Evolutionary conservation across 2,113 vertebrate genomes (phyloP), one percentile per base, ranked within the genome.

Genomic region (Amblyornis subalaris): DNA sequence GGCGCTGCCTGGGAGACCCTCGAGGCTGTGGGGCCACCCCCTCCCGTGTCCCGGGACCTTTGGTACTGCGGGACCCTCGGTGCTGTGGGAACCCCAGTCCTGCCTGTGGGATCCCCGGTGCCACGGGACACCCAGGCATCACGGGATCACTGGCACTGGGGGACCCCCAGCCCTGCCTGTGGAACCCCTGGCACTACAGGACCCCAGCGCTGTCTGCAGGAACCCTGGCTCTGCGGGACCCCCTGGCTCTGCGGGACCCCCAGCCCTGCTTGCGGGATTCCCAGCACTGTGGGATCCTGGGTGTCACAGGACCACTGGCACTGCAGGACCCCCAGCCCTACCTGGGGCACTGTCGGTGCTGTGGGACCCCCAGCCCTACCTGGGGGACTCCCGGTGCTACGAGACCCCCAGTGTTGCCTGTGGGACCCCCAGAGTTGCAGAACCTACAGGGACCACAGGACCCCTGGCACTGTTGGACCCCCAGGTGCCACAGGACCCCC

Each of bases 291-390:
- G 21, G 45, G 21, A 47, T 38, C 36, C 18, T 4, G 24, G 35
- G 35, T 26, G 23, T 15, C 35, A 60, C 24, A 12, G 5, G 60
- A 35, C 35, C 51, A 40, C 70, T 4, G 42, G 29, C 8, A 4
- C 16, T 36, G 6, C 9, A 17, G 29, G 19, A 28, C 14, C 44
- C 28, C 45, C 31, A 9, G 54, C 17, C 4, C 7, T 14, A 5
- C 7, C 21, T 24, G 7, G 11, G 1, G 23, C 14, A 4, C 2
- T 58, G 51, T 6, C 0, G 2, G 12, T 28, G 25, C 57, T 25
- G n/a, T 16, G 57, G 54, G 76, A 36, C 26, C 40, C 45, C 45
- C 45, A 45, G 45, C 45, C 18, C 45, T 45, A 19, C 19, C 55
- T 58, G n/a, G 13, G 14, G n/a, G 13, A 58, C 21, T 12, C 28